These are phyloP conservation scores for Garrulus glandarius DNA, from an alignment of 2,797 vertebrate genomes.

Conservation along the genomic window DNA sequence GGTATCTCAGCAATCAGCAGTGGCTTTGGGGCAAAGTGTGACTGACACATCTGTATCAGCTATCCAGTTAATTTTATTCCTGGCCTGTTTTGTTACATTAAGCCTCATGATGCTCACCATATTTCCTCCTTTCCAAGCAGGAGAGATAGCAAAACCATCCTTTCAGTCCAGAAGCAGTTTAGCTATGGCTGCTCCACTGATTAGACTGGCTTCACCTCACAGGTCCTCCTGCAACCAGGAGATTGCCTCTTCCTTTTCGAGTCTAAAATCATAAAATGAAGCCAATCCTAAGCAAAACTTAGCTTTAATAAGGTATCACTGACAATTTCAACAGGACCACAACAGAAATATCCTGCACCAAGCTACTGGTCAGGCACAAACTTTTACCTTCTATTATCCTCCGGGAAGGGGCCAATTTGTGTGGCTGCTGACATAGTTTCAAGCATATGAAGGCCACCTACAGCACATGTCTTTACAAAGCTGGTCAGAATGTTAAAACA, in stretches of 20 bases:
- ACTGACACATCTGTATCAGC: constrained; percentile 40
- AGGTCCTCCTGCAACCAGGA: background rate
- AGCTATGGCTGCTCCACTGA: background rate
- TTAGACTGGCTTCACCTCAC: background rate
- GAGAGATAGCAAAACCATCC: background rate
- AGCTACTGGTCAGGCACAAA: background rate
- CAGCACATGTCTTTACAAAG: background rate
- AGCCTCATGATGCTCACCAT: background rate
- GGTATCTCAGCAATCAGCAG: constrained; percentile 44
- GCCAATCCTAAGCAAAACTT: background rate
- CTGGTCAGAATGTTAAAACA: background rate
- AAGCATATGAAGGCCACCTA: background rate
- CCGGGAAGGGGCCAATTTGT: background rate
- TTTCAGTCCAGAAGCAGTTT: background rate
- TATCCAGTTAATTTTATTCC: constrained; percentile 43
- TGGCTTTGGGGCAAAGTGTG: constrained; percentile 48
- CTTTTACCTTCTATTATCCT: background rate
- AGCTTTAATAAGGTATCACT: background rate
- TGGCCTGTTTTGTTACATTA: background rate
- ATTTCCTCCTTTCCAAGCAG: background rate
- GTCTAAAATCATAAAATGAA: background rate
- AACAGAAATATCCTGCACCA: background rate
- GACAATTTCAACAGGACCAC: background rate
- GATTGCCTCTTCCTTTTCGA: background rate
- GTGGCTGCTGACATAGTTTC: background rate